These are phyloP conservation scores for Aporrectodea caliginosa DNA, from an alignment of 1,140 invertebrate species.

Conservation along the genomic window DNA sequence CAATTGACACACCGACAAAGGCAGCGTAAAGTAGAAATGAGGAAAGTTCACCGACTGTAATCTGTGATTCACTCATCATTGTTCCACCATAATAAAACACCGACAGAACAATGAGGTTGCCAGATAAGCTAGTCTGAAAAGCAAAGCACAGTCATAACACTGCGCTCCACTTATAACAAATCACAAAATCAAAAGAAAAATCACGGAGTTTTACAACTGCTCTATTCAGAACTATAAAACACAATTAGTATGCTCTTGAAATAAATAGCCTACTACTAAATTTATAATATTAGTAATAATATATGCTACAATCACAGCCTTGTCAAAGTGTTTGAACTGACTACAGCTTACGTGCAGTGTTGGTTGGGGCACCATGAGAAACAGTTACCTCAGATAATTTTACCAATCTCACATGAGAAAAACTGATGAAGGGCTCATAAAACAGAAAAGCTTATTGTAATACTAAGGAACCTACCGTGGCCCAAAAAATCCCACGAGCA, in stretches of 20 bases:
- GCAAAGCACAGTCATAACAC: constrained; percentile 29
- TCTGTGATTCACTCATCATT: constrained; percentile 73
- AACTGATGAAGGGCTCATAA: background rate
- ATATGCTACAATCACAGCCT: too few relatives aligned
- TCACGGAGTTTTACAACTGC: too few relatives aligned
- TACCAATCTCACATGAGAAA: background rate
- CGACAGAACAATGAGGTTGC: constrained; percentile 84
- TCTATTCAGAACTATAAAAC: too few relatives aligned
- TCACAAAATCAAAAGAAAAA: constrained; percentile 23
- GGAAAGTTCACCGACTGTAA: constrained; percentile 85
- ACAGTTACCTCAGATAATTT: background rate
- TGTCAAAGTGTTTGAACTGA: too few relatives aligned
- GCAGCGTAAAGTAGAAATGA: constrained; percentile 88
- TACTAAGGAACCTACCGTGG: constrained; percentile 68
- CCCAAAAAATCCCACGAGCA: constrained; percentile 84
- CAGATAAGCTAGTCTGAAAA: constrained; percentile 80
- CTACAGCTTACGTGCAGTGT: too few relatives aligned
- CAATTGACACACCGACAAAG: constrained; percentile 84
- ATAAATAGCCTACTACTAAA: too few relatives aligned
- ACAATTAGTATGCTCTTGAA: too few relatives aligned
- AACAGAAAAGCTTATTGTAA: background rate
- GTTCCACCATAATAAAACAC: constrained; percentile 90
- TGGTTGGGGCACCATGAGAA: background rate
- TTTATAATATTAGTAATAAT: too few relatives aligned
- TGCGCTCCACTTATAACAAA: too few relatives aligned